Conservation (phyloP, 64 coral and sea anemone genomes). For the Platygyra sinensis region DNA sequence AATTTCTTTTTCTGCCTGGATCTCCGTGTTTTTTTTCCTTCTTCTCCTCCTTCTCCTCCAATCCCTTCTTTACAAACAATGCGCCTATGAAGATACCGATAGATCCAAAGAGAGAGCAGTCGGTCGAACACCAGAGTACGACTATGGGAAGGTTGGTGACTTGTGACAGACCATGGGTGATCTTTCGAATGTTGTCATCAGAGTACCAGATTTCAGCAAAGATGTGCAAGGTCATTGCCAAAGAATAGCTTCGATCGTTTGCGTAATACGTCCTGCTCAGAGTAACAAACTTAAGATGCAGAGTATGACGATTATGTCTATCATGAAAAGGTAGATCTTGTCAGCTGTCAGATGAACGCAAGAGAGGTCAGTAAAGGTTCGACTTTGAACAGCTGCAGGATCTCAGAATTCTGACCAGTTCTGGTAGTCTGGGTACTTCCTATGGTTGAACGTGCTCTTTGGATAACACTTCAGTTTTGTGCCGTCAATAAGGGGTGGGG, state of each 20-base stretch:
- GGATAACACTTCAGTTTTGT: constrained; percentile 71
- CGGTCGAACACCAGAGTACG: constrained; percentile 54
- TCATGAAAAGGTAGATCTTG: constrained; percentile 59
- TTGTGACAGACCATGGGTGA: constrained; percentile 66
- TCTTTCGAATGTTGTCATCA: too few relatives aligned
- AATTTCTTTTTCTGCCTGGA: neutral
- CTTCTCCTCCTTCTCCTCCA: constrained; percentile 44
- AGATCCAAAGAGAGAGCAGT: constrained; percentile 35
- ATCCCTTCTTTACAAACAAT: constrained; percentile 23
- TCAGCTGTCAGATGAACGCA: constrained; percentile 67
- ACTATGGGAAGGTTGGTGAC: constrained; percentile 57
- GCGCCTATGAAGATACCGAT: constrained; percentile 28
- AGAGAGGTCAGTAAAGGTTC: constrained; percentile 55
- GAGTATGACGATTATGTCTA: constrained; percentile 56
- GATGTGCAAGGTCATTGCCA: constrained; percentile 43
- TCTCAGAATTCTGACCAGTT: constrained; percentile 75
- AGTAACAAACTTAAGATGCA: constrained; percentile 39
- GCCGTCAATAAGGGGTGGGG: constrained; percentile 65
- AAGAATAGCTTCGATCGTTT: constrained; percentile 55
- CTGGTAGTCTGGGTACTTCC: constrained; percentile 43
- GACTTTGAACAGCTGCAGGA: constrained; percentile 53
- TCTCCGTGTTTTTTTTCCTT: neutral
- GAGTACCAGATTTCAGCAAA: constrained; percentile 62
- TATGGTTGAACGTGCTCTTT: constrained; percentile 58
- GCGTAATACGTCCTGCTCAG: constrained; percentile 55